A percentile compares a stretch with the other conserved stretches of the same genome.
These are phyloP conservation scores for Melanotaenia parkinsoni DNA, from an alignment of 2,797 vertebrate species.

Conservation along the genomic window DNA sequence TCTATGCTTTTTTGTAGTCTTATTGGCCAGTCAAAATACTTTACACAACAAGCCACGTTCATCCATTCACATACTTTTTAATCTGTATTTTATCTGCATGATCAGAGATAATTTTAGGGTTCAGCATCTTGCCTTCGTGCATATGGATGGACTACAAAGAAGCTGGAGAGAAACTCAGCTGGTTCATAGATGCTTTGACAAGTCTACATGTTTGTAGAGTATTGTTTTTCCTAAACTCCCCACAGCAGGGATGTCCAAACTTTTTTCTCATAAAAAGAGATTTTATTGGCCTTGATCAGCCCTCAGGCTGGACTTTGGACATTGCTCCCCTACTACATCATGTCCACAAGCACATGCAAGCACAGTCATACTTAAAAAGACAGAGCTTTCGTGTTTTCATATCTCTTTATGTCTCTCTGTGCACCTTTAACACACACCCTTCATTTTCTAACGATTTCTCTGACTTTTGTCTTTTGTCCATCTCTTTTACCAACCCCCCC, in stretches of 20 bases:
- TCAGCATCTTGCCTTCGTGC: too few relatives aligned
- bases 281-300: background rate
- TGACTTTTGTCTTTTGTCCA: conserved; percentile 43
- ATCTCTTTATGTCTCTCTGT: conserved; percentile 24
- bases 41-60: too few relatives aligned
- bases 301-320: background rate
- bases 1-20: background rate
- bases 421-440: conserved; percentile 27
- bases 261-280: too few relatives aligned
- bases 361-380: background rate
- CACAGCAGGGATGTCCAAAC: too few relatives aligned
- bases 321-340: background rate
- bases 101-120: too few relatives aligned
- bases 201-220: too few relatives aligned
- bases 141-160: too few relatives aligned
- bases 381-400: conserved; percentile 16
- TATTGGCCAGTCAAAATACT: background rate
- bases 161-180: too few relatives aligned
- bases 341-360: conserved; percentile 7
- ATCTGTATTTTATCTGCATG: too few relatives aligned
- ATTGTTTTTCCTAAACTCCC: too few relatives aligned
- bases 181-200: too few relatives aligned
- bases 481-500: conserved; percentile 38
- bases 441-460: conserved; percentile 20
- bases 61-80: too few relatives aligned